Evolutionary conservation across 2,113 vertebrate genomes (phyloP).

Genomic region (Thamnaconus septentrionalis): DNA sequence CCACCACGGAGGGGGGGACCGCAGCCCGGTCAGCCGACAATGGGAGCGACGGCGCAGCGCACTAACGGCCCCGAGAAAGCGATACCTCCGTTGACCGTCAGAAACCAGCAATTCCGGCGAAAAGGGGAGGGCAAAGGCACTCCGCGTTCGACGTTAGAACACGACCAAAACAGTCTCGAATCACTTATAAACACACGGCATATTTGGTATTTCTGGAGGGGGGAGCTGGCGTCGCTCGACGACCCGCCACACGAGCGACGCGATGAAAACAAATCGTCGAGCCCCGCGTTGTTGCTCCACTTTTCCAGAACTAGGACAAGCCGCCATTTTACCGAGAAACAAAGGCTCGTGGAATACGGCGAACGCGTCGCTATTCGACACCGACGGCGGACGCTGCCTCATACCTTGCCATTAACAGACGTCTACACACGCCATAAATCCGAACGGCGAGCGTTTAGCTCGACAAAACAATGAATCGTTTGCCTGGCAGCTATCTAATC

Average conservation of each 20-base stretch:
- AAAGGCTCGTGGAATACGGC: constrained; percentile 54
- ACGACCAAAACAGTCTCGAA: too few species aligned
- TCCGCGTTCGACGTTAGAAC: neutral
- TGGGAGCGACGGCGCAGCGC: constrained; percentile 28
- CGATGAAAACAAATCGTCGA: constrained; percentile 33
- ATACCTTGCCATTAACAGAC: constrained; percentile 48
- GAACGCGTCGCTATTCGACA: constrained; percentile 46
- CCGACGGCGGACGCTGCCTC: constrained; percentile 27
- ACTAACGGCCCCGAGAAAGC: constrained; percentile 44
- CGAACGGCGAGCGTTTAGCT: constrained; percentile 45
- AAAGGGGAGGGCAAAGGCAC: constrained; percentile 1
- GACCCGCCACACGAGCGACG: neutral
- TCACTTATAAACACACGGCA: too few species aligned
- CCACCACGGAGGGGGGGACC: neutral
- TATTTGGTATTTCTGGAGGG: too few species aligned
- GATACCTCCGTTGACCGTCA: constrained; percentile 9
- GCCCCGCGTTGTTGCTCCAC: constrained; percentile 67
- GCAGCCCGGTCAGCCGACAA: neutral
- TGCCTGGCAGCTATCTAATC: constrained; percentile 63
- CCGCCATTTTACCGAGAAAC: constrained; percentile 81
- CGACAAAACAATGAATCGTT: constrained; percentile 61
- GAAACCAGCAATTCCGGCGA: neutral
- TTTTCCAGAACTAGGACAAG: constrained; percentile 78
- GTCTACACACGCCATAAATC: constrained; percentile 43
- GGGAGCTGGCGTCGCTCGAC: too few species aligned